phyloP scores from a whole-genome alignment of 2,797 vertebrate species.

The Percopsis omiscomaycus region DNA sequence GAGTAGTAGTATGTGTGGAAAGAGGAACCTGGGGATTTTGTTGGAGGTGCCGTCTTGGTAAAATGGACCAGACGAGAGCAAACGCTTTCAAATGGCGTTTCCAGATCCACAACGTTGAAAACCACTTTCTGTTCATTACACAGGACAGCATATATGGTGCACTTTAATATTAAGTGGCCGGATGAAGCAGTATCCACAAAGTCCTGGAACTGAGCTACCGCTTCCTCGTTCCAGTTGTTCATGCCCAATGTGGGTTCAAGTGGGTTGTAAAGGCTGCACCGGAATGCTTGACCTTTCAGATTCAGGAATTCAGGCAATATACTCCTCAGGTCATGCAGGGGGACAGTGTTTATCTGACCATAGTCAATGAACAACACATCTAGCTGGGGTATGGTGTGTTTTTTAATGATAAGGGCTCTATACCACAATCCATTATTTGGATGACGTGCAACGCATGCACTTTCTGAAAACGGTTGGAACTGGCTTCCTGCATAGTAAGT shows the following conservation, averaged over 20 bases:
- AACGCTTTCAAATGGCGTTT: conserved; percentile 89
- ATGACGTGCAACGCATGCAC: conserved; percentile 84
- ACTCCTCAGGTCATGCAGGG: conserved; percentile 77
- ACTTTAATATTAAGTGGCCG: conserved; percentile 78
- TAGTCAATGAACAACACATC: conserved; percentile 89
- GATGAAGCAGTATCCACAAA: conserved; percentile 79
- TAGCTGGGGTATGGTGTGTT: conserved; percentile 64
- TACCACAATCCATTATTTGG: conserved; percentile 84
- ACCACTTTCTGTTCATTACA: conserved; percentile 76
- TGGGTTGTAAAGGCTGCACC: conserved; percentile 91
- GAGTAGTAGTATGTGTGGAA: conserved; percentile 90
- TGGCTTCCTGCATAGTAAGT: conserved; percentile 74
- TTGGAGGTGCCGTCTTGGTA: conserved; percentile 64
- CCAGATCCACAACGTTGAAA: conserved; percentile 88
- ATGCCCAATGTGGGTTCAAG: conserved; percentile 74
- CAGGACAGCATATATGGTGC: conserved; percentile 89
- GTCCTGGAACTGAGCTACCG: conserved; percentile 74
- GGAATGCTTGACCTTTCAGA: conserved; percentile 87
- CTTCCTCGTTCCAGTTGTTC: conserved; percentile 81
- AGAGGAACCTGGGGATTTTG: conserved; percentile 67
- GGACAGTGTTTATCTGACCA: conserved; percentile 81
- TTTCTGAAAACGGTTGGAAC: conserved; percentile 65
- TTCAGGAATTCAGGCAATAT: conserved; percentile 79
- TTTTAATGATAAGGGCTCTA: conserved; percentile 83
- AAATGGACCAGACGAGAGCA: conserved; percentile 79